Percentiles rank a stretch among this genome's conserved stretches.
phyloP scores from a whole-genome alignment of 2,888 invertebrate species.

The Phyllotreta striolata region DNA sequence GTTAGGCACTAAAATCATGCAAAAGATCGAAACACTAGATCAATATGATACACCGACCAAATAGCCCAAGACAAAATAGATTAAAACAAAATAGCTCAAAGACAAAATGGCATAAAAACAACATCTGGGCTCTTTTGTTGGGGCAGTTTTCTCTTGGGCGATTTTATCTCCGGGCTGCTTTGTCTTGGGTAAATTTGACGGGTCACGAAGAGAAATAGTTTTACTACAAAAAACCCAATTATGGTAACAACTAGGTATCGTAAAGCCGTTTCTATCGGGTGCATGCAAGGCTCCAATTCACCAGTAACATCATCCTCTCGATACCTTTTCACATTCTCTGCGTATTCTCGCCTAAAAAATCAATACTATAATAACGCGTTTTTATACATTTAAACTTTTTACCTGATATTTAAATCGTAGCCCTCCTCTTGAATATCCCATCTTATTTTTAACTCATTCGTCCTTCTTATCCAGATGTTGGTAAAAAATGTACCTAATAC shows the following conservation, averaged over 20 bases:
- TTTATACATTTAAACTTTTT: slow-evolving; percentile 1
- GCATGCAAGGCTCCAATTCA: slow-evolving; percentile 40
- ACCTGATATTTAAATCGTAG: slow-evolving; percentile 40
- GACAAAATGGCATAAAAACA: too few species aligned
- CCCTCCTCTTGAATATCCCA: slow-evolving; percentile 49
- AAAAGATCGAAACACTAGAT: too few species aligned
- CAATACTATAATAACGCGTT: not conserved
- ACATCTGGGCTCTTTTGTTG: too few species aligned
- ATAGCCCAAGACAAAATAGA: too few species aligned
- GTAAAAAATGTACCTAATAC: slow-evolving; percentile 51
- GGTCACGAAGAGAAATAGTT: slow-evolving; percentile 4
- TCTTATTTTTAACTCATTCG: slow-evolving; percentile 47
- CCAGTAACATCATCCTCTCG: slow-evolving; percentile 35
- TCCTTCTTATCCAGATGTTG: slow-evolving; percentile 53
- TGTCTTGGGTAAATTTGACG: too few species aligned
- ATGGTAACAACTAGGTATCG: slow-evolving; percentile 35
- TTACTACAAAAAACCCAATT: slow-evolving; percentile 45
- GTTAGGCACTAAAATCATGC: slow-evolving; percentile 41
- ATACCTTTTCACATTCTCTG: slow-evolving; percentile 29
- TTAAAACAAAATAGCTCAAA: too few species aligned
- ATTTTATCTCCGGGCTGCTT: too few species aligned
- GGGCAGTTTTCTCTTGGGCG: too few species aligned
- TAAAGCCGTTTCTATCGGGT: slow-evolving; percentile 18
- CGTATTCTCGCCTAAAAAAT: slow-evolving; percentile 35
- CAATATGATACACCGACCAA: too few species aligned